Base-by-base conservation (phyloP, 2,888 invertebrate genomes). In the Thera britannica region DNA sequence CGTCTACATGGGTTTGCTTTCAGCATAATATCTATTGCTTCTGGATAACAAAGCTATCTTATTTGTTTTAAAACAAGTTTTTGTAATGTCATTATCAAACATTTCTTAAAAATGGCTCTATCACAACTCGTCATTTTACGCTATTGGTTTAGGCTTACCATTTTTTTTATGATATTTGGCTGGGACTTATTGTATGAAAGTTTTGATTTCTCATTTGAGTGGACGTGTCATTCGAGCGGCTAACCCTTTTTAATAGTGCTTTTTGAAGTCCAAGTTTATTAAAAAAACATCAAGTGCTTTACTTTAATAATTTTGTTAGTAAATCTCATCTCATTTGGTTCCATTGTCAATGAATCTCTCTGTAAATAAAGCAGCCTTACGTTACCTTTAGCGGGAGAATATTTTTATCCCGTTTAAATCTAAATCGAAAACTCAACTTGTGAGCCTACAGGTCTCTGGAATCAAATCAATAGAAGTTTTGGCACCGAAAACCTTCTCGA, bases 1-100 rank as follows among this genome's bases (percentile, higher is more conserved):
- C 80, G 79, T 78, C 77, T 80, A 92, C 92, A 93, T 73, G 92
- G 82, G 81, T 92, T 89, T 83, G 90, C 93, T 92, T 92, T 93
- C 87, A 92, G 79, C 75, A 79, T 80, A 79, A 80, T 81, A 80
- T 85, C 86, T 72, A 73, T 74, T 71, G 66, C 68, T 73, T 69
- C 62, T 72, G 62, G 65, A 69, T 72, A 64, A 69, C 64, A 58
- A 65, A 73, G 66, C 62, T 64, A 61, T 63, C 65, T 54, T 51
- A 70, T 74, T 67, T 72, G 59, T 72, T 72, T 60, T 67, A 12
- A 54, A 65, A 41, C 41, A 67, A 70, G 44, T 65, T 63, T 58
- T 59, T 23, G 41, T 35, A 41, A 44, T 49, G 34, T 2, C n/a
- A 34, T 55, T 35, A 2, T 46, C 44, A 23, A 23, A 23, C 23